These are phyloP conservation scores for Basileuterus tristriatus DNA, from an alignment of 2,797 vertebrate species.

Conservation along the genomic window DNA sequence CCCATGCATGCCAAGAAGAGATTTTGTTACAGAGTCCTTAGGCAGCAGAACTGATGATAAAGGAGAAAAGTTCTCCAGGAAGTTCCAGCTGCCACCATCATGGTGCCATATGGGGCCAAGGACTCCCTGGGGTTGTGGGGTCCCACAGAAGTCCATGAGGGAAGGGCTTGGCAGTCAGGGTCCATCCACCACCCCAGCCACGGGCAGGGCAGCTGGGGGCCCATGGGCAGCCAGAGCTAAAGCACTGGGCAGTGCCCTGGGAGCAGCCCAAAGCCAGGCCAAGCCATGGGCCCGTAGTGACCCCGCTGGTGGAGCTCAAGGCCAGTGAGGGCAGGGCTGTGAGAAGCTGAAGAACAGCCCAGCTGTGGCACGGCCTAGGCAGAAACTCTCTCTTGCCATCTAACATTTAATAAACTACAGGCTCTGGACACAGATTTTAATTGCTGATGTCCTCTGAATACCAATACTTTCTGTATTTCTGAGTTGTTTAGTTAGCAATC, in stretches of 20 bases:
- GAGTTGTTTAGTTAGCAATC: not conserved
- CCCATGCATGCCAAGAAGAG: not conserved
- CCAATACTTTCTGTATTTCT: not conserved
- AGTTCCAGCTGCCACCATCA: not conserved
- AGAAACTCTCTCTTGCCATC: not conserved
- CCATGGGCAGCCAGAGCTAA: not conserved
- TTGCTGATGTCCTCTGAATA: not conserved
- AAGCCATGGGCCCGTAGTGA: rapidly evolving
- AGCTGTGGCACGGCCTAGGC: rapidly evolving
- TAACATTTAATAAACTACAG: not conserved
- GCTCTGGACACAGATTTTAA: not conserved
- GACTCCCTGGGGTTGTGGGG: rapidly evolving
- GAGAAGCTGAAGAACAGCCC: not conserved
- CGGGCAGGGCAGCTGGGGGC: rapidly evolving
- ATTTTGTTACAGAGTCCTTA: not conserved
- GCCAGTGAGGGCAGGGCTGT: not conserved
- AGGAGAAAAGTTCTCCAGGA: not conserved
- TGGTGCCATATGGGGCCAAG: not conserved
- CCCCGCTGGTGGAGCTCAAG: rapidly evolving
- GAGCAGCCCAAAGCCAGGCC: rapidly evolving
- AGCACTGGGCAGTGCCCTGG: not conserved
- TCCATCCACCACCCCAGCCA: not conserved
- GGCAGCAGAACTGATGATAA: not conserved
- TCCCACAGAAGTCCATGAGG: rapidly evolving
- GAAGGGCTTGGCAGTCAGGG: not conserved